Conservation (phyloP, 1,140 invertebrate species). For the Sinonovacula constricta region DNA sequence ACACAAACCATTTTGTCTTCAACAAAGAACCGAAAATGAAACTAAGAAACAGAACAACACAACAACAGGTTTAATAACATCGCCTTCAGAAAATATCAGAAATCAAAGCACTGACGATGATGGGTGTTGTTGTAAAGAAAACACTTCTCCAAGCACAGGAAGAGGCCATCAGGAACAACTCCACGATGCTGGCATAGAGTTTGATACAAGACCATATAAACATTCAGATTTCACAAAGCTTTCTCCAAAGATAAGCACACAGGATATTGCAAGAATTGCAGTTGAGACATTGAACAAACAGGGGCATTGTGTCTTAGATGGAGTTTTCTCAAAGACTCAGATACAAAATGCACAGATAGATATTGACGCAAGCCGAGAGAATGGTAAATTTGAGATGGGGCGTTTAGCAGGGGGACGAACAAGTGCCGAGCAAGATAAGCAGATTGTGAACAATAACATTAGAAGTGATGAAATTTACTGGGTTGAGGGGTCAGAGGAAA, state of each 20-base stretch:
- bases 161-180: no score
- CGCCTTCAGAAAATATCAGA: no score
- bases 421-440: slow-evolving; percentile 28
- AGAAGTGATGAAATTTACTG: slow-evolving; percentile 93
- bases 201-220: slow-evolving; percentile 23
- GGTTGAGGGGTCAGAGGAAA: slow-evolving; percentile 91
- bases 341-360: slow-evolving; percentile 90
- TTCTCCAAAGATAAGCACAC: neutral
- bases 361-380: slow-evolving; percentile 82
- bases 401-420: slow-evolving; percentile 48
- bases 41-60: no score
- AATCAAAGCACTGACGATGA: no score
- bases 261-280: slow-evolving; percentile 14
- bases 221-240: neutral
- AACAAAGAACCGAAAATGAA: no score
- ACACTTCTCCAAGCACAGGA: no score
- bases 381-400: slow-evolving; percentile 53
- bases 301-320: slow-evolving; percentile 91
- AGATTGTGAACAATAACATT: slow-evolving; percentile 59
- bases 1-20: no score
- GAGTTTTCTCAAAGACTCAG: slow-evolving; percentile 89
- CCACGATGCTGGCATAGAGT: neutral
- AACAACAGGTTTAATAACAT: no score
- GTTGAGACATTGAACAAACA: slow-evolving; percentile 22
- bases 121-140: no score